Conservation (phyloP, 2,888 invertebrate genomes). For the Aphidius colemani region DNA sequence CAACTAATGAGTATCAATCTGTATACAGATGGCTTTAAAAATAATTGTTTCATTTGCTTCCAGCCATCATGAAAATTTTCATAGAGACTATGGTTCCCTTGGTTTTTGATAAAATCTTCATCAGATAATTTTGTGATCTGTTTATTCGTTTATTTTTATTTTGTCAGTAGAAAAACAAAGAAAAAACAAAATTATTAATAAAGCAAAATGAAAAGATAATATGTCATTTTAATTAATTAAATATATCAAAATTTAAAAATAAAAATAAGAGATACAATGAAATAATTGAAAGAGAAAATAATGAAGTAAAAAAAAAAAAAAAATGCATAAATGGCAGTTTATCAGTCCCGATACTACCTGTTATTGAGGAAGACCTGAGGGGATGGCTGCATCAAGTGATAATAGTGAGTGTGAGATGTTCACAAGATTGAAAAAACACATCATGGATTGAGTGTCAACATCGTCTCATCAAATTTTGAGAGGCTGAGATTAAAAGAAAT, state of each 20-base stretch:
- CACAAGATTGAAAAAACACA: slow-evolving; percentile 24
- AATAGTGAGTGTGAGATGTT: slow-evolving; percentile 13
- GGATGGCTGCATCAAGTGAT: slow-evolving; percentile 22
- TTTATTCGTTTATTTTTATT: slow-evolving; percentile 3
- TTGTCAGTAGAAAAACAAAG: too few relatives aligned
- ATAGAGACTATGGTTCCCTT: slow-evolving; percentile 40
- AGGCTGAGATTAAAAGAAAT: slow-evolving; percentile 30
- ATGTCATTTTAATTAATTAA: too few relatives aligned
- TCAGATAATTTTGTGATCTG: slow-evolving; percentile 61
- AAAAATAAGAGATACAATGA: not conserved
- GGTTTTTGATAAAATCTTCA: slow-evolving; percentile 50
- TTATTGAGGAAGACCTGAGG: slow-evolving; percentile 15
- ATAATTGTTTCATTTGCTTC: slow-evolving; percentile 71
- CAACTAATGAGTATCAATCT: slow-evolving; percentile 70
- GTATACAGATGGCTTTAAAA: slow-evolving; percentile 67
- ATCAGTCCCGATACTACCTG: slow-evolving; percentile 25
- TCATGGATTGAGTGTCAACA: slow-evolving; percentile 13
- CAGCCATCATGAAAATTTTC: slow-evolving; percentile 67
- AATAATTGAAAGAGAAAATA: slow-evolving; percentile 9
- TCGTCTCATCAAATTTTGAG: slow-evolving; percentile 24
- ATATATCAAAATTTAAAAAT: slow-evolving; percentile 1
- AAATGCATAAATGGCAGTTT: slow-evolving; percentile 9
- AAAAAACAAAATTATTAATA: too few relatives aligned
- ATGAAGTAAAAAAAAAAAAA: slow-evolving; percentile 3
- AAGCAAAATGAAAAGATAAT: too few relatives aligned